phyloP scores from a whole-genome alignment of 2,113 vertebrate species.

The Variabilichromis moorii region DNA sequence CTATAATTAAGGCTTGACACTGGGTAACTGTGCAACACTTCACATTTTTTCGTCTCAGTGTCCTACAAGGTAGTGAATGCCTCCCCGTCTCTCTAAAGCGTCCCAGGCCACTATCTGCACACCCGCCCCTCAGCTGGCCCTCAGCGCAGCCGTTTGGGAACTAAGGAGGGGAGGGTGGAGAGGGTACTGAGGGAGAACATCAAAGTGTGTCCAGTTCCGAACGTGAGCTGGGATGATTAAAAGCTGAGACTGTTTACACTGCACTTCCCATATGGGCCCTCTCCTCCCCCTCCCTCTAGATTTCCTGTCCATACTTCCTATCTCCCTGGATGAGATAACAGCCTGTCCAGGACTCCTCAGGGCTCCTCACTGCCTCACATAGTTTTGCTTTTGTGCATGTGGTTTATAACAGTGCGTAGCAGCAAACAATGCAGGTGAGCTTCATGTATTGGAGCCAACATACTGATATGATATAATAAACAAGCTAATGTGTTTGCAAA shows the following conservation, averaged over 20 bases:
- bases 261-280: conserved; percentile 68
- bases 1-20: conserved; percentile 49
- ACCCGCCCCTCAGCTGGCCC: background rate
- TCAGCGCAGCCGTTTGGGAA: conserved; percentile 39
- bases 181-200: conserved; percentile 60
- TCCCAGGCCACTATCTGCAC: conserved; percentile 39
- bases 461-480: background rate
- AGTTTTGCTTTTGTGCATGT: background rate
- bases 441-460: background rate
- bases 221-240: conserved; percentile 76
- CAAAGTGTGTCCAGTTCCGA: conserved; percentile 69
- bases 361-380: conserved; percentile 21
- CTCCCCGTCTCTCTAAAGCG: background rate
- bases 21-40: conserved; percentile 48
- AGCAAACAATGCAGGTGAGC: background rate
- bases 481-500: background rate
- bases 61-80: conserved; percentile 38
- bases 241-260: conserved; percentile 74
- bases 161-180: conserved; percentile 52
- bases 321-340: conserved; percentile 71
- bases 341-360: conserved; percentile 40
- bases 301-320: conserved; percentile 74
- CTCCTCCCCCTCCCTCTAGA: conserved; percentile 57
- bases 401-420: background rate
- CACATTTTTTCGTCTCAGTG: conserved; percentile 31